A percentile compares a stretch with the other conserved stretches of the same genome.
phyloP scores from a whole-genome alignment of 2,113 vertebrate genomes.

The Cynopterus brachyotis region DNA sequence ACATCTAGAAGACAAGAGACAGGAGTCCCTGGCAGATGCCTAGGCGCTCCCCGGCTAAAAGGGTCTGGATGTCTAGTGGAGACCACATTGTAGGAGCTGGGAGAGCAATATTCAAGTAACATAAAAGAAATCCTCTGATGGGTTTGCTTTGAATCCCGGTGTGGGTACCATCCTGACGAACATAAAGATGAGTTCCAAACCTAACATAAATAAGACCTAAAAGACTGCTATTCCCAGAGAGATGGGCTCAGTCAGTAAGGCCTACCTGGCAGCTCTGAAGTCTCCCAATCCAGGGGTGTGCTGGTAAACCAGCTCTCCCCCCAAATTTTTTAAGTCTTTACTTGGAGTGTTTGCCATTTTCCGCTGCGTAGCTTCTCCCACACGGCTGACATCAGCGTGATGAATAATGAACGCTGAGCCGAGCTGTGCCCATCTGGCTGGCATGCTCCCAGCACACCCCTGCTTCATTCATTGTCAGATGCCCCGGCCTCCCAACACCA shows the following conservation, averaged over 20 bases:
- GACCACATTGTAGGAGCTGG: background rate
- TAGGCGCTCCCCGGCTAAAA: background rate
- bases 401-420: background rate
- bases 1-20: background rate
- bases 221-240: background rate
- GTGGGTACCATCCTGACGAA: background rate
- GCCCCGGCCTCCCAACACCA: background rate
- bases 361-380: background rate
- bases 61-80: background rate
- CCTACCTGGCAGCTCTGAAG: background rate
- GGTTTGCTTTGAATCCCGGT: background rate
- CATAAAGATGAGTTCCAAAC: background rate
- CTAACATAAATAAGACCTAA: background rate
- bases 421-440: accelerated
- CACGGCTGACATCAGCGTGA: accelerated
- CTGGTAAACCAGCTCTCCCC: background rate
- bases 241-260: background rate
- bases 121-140: background rate
- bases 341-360: background rate
- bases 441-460: accelerated
- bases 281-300: background rate
- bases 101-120: background rate
- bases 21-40: background rate
- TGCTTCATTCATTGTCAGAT: background rate
- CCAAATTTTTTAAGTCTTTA: background rate